A percentile compares a stretch with the other conserved stretches of the same genome.
phyloP scores from a whole-genome alignment of 2,113 vertebrate species.

The Corydoras sp. region DNA sequence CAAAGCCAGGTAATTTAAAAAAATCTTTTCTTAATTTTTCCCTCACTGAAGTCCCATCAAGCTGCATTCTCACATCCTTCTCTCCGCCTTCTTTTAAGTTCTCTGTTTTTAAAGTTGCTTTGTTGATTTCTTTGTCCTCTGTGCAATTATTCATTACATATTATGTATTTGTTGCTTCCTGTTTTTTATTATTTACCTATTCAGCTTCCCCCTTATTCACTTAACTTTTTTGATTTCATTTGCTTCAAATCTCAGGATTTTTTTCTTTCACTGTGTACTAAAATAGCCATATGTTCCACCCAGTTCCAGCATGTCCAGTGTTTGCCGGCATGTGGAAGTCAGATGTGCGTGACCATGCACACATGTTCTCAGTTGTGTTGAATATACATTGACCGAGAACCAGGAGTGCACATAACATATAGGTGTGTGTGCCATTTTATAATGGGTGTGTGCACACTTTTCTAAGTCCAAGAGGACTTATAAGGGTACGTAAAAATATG shows the following conservation, averaged over 20 bases:
- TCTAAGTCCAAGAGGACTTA: neutral
- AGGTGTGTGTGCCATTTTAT: constrained; percentile 10
- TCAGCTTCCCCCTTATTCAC: neutral
- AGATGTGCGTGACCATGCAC: constrained; percentile 7
- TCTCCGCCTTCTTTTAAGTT: neutral
- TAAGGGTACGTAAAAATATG: neutral
- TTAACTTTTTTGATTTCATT: neutral
- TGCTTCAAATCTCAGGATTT: neutral
- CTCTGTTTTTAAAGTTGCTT: neutral
- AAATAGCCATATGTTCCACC: constrained; percentile 41
- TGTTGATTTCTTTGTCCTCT: no score
- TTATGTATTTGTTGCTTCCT: no score
- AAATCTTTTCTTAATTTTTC: no score
- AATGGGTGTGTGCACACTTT: constrained; percentile 18
- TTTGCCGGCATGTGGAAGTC: constrained; percentile 12
- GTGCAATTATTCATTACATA: no score
- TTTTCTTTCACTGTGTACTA: constrained; percentile 7
- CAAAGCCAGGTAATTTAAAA: no score
- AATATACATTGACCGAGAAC: neutral
- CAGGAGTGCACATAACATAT: neutral
- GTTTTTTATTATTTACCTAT: no score
- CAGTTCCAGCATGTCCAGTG: constrained; percentile 27
- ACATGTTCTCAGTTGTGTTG: constrained; percentile 5
- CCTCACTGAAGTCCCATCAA: no score
- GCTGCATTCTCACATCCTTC: neutral